Evolutionary conservation across 2,888 invertebrate genomes (phyloP).

Genomic region (Ctena decussata): DNA sequence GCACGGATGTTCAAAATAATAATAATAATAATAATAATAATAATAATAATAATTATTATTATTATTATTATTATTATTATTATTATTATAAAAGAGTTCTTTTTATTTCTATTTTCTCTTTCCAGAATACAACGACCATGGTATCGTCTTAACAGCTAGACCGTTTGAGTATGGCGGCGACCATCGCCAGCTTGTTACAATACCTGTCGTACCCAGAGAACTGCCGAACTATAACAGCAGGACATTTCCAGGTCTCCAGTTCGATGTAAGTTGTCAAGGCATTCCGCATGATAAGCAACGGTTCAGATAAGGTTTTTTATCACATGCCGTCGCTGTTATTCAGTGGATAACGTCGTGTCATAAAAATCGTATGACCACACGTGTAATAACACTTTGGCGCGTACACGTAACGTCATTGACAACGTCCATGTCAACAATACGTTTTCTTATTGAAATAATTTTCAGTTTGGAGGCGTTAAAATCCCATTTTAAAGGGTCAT

Average conservation of each 20-base stretch:
- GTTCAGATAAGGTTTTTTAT: neutral
- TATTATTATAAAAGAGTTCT: no score
- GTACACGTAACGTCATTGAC: neutral
- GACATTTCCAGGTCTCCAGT: neutral
- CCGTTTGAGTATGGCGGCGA: neutral
- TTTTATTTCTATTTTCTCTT: neutral
- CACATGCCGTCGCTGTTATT: neutral
- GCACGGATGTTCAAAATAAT: no score
- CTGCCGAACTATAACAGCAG: constrained; percentile 34
- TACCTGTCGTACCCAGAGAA: constrained; percentile 31
- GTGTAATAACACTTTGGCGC: neutral
- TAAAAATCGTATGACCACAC: no score
- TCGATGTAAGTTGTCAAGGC: neutral
- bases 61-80: no score
- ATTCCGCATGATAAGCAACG: neutral
- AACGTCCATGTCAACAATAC: no score
- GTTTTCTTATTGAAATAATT: no score
- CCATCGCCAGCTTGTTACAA: constrained; percentile 34
- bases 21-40: no score
- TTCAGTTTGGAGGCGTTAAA: no score
- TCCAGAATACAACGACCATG: constrained; percentile 36
- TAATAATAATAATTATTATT: no score
- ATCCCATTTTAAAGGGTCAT: no score
- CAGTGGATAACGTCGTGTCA: no score
- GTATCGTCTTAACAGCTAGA: constrained; percentile 29